Conservation (phyloP, 2,888 invertebrate genomes). For the Eristalis intricaria region DNA sequence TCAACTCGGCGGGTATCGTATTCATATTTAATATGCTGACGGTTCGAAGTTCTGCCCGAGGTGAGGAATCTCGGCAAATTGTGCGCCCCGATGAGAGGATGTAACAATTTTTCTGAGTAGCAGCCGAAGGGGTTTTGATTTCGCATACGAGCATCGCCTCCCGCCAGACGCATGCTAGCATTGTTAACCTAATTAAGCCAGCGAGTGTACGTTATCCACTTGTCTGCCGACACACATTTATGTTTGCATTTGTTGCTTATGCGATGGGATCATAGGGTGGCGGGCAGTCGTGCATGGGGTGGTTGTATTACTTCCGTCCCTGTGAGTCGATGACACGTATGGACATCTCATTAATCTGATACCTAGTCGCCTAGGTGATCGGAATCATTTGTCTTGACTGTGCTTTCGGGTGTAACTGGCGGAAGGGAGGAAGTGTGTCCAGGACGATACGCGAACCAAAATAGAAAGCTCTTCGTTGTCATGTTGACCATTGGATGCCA, state of each 20-base stretch:
- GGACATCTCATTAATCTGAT: neutral
- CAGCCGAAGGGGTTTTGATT: conserved; percentile 20
- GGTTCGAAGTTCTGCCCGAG: conserved; percentile 21
- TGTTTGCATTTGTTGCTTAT: conserved; percentile 28
- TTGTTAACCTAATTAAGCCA: conserved; percentile 64
- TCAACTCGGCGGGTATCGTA: conserved; percentile 9
- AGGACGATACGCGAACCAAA: neutral
- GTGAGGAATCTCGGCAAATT: conserved; percentile 27
- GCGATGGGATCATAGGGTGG: neutral
- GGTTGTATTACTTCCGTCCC: neutral
- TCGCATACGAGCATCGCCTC: neutral
- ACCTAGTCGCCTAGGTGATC: neutral
- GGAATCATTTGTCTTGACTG: neutral
- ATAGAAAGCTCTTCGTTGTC: neutral
- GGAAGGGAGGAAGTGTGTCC: too few relatives aligned
- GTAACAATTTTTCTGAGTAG: conserved; percentile 48
- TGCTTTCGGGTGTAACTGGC: neutral
- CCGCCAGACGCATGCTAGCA: conserved; percentile 16
- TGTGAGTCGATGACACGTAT: neutral
- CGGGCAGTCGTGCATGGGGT: neutral
- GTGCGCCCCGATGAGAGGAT: conserved; percentile 13
- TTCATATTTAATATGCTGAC: conserved; percentile 62
- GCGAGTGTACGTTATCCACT: conserved; percentile 40
- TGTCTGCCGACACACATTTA: conserved; percentile 41
- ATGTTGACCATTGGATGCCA: neutral